Evolutionary conservation across 1,140 invertebrate genomes (phyloP).

Genomic region (Nasonia longicornis): DNA sequence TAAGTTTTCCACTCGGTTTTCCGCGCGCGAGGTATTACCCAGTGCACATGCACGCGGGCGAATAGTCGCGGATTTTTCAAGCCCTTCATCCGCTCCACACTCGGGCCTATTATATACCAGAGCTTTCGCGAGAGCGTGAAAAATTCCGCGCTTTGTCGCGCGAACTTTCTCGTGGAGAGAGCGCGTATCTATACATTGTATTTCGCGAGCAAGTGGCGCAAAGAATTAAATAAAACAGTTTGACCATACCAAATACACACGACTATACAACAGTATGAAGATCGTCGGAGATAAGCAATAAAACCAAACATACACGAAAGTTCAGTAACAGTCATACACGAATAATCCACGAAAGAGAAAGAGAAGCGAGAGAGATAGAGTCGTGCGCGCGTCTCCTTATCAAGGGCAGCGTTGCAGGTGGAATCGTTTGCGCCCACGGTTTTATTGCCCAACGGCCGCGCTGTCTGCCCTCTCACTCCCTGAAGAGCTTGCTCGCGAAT

Average conservation of each 20-base stretch:
- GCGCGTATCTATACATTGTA: no score
- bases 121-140: no score
- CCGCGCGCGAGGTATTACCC: background rate
- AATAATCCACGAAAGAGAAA: background rate
- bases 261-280: background rate
- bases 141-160: no score
- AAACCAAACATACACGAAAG: background rate
- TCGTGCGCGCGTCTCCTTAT: slow-evolving; percentile 7
- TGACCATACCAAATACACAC: background rate
- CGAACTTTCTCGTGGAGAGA: no score
- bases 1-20: background rate
- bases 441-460: background rate
- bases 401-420: background rate
- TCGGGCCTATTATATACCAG: background rate
- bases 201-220: no score
- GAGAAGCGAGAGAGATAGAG: background rate
- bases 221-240: no score
- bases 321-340: background rate
- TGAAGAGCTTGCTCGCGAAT: slow-evolving; percentile 26
- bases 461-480: background rate
- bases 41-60: background rate
- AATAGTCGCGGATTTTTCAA: slow-evolving; percentile 28
- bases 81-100: slow-evolving; percentile 11
- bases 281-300: background rate
- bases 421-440: background rate